Percentiles rank a stretch among this genome's conserved stretches.
Conservation (phyloP, 2,888 invertebrate species). For the Drosophila subquinaria region DNA sequence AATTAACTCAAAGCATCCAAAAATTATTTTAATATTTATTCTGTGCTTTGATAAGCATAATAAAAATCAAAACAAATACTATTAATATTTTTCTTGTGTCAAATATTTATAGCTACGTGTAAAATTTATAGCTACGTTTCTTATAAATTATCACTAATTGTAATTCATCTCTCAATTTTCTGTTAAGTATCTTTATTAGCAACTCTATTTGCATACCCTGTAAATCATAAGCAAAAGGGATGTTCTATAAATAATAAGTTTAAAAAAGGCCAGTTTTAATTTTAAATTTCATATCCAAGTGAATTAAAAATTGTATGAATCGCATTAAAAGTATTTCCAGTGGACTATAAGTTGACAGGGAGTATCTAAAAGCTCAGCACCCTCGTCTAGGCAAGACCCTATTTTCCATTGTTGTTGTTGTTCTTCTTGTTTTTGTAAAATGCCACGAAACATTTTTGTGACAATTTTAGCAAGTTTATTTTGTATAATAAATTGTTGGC, state of each 20-base stretch:
- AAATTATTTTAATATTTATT: too few relatives aligned
- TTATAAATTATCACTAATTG: too few relatives aligned
- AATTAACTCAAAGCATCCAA: too few relatives aligned
- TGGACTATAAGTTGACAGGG: not conserved
- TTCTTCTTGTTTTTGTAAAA: slow-evolving; percentile 20
- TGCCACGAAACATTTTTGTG: slow-evolving; percentile 41
- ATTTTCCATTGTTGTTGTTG: slow-evolving; percentile 6
- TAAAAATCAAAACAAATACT: too few relatives aligned
- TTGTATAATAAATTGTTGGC: slow-evolving; percentile 60
- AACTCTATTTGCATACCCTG: slow-evolving; percentile 16
- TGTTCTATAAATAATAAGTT: not conserved
- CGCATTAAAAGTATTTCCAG: not conserved
- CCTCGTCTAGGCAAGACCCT: not conserved
- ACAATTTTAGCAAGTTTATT: slow-evolving; percentile 52
- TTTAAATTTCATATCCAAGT: not conserved
- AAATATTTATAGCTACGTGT: too few relatives aligned
- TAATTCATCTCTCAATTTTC: too few relatives aligned
- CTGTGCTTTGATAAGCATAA: too few relatives aligned
- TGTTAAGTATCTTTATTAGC: not conserved
- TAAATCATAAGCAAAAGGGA: not conserved
- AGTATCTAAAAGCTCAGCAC: slow-evolving; percentile 4
- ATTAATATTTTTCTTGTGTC: too few relatives aligned
- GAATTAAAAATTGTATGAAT: not conserved
- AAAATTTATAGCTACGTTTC: too few relatives aligned
- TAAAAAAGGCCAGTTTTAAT: not conserved